A percentile compares a stretch with the other conserved stretches of the same genome.
phyloP scores from a whole-genome alignment of 2,797 vertebrate genomes.

The Syncerus caffer region DNA sequence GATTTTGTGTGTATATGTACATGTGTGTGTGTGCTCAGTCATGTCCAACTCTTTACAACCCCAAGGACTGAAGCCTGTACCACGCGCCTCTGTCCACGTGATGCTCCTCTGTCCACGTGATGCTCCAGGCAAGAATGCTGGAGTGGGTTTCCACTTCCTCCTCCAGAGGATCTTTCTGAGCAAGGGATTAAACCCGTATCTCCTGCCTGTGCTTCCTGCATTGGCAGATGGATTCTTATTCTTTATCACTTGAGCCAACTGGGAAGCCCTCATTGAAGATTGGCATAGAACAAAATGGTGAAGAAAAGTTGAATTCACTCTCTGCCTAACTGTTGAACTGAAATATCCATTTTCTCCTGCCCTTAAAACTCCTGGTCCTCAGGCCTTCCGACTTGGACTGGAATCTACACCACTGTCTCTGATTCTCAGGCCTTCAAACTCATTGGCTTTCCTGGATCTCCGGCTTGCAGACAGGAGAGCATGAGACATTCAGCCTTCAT shows the following conservation, averaged over 20 bases:
- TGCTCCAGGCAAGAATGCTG: neutral
- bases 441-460: neutral
- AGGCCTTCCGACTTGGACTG: neutral
- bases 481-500: neutral
- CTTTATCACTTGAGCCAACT: neutral
- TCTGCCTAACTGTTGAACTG: neutral
- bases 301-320: neutral
- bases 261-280: neutral
- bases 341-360: neutral
- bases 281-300: neutral
- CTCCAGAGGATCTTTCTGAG: neutral
- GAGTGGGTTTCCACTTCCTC: neutral
- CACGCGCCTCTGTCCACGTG: neutral
- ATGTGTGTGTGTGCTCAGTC: neutral
- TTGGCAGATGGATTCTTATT: neutral
- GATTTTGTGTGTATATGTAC: neutral
- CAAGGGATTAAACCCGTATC: neutral
- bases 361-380: neutral
- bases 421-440: neutral
- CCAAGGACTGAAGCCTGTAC: neutral
- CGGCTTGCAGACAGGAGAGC: neutral
- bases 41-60: neutral
- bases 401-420: neutral
- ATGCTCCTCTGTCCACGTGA: neutral
- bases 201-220: neutral